Base-by-base conservation (phyloP, 2,113 vertebrate genomes). In the Thalassoma bifasciatum region DNA sequence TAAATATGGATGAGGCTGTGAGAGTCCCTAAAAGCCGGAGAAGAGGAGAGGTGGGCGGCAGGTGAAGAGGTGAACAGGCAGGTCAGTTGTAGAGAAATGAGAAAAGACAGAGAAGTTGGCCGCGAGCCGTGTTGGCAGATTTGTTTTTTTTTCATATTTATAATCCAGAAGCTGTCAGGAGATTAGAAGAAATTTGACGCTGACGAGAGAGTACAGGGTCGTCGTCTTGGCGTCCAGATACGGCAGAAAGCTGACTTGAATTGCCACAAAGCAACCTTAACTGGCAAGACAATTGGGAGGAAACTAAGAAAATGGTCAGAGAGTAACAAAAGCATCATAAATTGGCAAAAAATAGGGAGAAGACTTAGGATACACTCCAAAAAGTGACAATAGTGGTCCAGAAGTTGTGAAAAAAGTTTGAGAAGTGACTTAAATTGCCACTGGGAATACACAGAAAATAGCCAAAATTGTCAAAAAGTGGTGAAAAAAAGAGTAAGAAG, bases 1-100 rank as follows among this genome's bases (percentile, higher is more conserved):
- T 63, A 87, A 84, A 82, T 44, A 83, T 81, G 53, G 54, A 83
- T 65, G 9, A 22, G 54, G 53, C 22, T 23, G 34, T 0, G 54
- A 64, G 82, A 61, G 54, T 67, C 52, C 24, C 37, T 63, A 69
- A 75, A 83, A 83, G 71, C 73, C 4, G 30, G 37, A 53, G 60
- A n/a, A 54, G 62, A 36, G 51, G 21, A 6, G 46, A 72, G 50
- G 62, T 57, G 50, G 68, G 50, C 4, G n/a, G 63, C 52, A 56
- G 71, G 66, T 69, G 44, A 75, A 51, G 4, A 34, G 64, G 79
- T 17, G 36, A 57, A 14, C 10, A n/a, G 42, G 60, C 40, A 38
- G 68, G 52, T 68, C 67, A 67, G 40, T 17, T 40, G 30, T 1
- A 21, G 5, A 42, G 40, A 21, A 54, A 7, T 9, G 26, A 56